Evolutionary conservation across 2,797 vertebrate species (phyloP), one percentile per base, ranked within the genome.

Genomic region (Miichthys miiuy): DNA sequence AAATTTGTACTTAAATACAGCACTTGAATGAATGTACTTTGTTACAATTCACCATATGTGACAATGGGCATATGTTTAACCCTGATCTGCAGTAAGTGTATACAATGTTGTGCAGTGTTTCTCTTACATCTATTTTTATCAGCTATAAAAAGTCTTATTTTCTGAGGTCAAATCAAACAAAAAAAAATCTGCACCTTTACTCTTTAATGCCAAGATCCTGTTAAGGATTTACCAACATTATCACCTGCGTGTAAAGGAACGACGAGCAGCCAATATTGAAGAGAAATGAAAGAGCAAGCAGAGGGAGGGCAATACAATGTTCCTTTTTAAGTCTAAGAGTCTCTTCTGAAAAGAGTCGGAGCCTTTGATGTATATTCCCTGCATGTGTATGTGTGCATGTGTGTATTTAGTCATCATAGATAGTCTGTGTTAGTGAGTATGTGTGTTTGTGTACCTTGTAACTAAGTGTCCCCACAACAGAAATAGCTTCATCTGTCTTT

Each of bases 401-500:
- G 34, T 38, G 34, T 9, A 38, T 38, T 38, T 38, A 38, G 34
- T 38, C 34, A 38, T 38, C 34, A 34, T 34, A 34, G 34, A 34
- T 34, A 34, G 7, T 69, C 52, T 48, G 52, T 68, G 7, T 52
- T 52, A 1, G 65, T 68, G 44, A 38, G 4, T 61, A 16, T 6
- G 20, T 17, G 25, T 46, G 57, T 83, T 69, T 86, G 65, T 51
- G 48, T 80, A 46, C 42, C 38, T 55, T 67, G 20, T 60, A 65
- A 75, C 68, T 70, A 68, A 78, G 69, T 68, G 80, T 86, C 69
- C 75, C 48, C 21, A n/a, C 54, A 30, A 62, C 79, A 74, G 63
- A 91, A 91, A 91, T 87, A 90, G 77, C 85, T 81, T 72, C 41
- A 52, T 80, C 74, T 34, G 25, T 87, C 41, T 89, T 77, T 74